Conservation (phyloP, 2,113 vertebrate species). For the Zootoca vivipara region DNA sequence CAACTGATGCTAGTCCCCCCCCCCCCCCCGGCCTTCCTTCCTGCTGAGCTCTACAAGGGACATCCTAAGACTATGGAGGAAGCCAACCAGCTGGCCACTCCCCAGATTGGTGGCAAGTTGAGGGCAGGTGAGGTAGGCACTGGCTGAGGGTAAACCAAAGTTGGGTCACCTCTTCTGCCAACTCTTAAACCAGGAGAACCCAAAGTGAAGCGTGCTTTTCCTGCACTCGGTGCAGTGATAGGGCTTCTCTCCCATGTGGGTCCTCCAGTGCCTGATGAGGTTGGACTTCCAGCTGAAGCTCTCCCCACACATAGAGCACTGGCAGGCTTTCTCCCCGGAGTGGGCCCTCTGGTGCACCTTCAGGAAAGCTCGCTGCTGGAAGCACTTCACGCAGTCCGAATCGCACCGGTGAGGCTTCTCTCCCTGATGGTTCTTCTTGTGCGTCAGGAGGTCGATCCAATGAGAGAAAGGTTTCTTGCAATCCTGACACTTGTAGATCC, state of each 20-base stretch:
- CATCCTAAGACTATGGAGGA: no score
- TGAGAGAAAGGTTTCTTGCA: no score
- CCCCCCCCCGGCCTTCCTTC: no score
- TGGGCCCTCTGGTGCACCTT: not conserved
- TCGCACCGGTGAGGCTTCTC: constrained; percentile 39
- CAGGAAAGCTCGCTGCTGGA: constrained; percentile 6
- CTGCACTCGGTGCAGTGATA: constrained; percentile 76
- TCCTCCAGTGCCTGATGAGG: constrained; percentile 6
- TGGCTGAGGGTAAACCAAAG: no score
- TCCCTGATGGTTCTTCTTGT: constrained; percentile 6
- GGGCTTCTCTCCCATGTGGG: constrained; percentile 56
- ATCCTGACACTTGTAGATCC: no score
- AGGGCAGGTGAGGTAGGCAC: no score
- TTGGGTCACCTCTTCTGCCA: no score
- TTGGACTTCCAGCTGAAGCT: constrained; percentile 21
- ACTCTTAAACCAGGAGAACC: not conserved
- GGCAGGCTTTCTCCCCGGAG: constrained; percentile 30
- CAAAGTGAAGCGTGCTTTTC: constrained; percentile 64
- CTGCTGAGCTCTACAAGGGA: no score
- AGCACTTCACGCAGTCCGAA: constrained; percentile 31
- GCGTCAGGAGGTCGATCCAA: not conserved
- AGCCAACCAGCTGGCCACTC: no score
- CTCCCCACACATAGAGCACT: constrained; percentile 42
- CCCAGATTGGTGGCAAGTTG: no score
- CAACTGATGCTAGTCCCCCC: no score